These are phyloP conservation scores for Eulemur mongoz DNA, from an alignment of 2,797 vertebrate genomes.

Conservation along the genomic window DNA sequence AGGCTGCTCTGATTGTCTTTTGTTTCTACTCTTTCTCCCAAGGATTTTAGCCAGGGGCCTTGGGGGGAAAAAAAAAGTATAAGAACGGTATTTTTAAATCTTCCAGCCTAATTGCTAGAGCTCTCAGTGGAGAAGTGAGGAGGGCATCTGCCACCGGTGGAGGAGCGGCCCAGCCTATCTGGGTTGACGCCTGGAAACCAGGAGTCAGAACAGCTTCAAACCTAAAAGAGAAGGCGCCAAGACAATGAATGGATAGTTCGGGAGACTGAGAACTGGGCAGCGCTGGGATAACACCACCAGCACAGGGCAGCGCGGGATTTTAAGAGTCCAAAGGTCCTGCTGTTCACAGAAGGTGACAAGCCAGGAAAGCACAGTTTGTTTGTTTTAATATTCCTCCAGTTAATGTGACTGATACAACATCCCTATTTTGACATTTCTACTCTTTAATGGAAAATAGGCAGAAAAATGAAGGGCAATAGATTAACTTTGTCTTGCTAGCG, in stretches of 20 bases:
- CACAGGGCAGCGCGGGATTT: background rate
- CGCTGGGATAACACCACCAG: accelerated
- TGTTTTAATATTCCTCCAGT: background rate
- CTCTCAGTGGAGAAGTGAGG: accelerated
- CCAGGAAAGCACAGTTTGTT: background rate
- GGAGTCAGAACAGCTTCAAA: background rate
- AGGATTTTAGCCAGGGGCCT: background rate
- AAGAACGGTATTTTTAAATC: background rate
- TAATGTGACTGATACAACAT: background rate
- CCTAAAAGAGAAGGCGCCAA: background rate
- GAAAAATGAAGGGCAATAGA: background rate
- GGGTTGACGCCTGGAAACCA: background rate
- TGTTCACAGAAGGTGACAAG: background rate
- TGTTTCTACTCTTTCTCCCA: background rate
- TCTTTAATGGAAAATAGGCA: background rate
- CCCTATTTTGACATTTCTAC: background rate
- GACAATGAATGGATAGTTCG: accelerated
- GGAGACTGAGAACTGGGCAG: background rate
- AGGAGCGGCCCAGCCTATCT: background rate
- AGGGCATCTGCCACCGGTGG: background rate
- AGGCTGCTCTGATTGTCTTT: background rate
- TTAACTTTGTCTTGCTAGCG: background rate
- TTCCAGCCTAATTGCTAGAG: background rate
- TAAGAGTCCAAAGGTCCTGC: accelerated
- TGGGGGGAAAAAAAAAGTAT: background rate